Evolutionary conservation across 1,140 invertebrate genomes (phyloP).

Genomic region (Steinernema khuongi): DNA sequence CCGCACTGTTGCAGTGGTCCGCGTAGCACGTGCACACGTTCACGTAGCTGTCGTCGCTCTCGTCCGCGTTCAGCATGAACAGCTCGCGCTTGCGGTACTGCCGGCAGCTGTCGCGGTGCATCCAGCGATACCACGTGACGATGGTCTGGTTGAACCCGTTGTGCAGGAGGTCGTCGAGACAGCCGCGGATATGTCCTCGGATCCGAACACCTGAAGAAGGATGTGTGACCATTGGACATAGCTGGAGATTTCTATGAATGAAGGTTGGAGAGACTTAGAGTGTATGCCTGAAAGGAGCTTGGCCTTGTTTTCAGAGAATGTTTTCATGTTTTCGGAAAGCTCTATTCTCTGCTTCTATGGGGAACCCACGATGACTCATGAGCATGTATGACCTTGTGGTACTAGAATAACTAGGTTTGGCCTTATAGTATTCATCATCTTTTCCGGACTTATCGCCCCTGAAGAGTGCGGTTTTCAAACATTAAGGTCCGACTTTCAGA

Average conservation of each 20-base stretch:
- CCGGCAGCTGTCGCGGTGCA: conserved; percentile 34
- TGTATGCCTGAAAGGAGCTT: too few species aligned
- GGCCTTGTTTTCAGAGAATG: too few species aligned
- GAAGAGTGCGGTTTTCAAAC: too few species aligned
- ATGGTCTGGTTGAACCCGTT: conserved; percentile 41
- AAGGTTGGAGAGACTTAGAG: not conserved
- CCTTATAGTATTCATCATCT: too few species aligned
- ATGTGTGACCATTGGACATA: not conserved
- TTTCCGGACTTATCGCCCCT: too few species aligned
- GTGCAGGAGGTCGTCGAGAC: conserved; percentile 35
- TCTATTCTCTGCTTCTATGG: too few species aligned
- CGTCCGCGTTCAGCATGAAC: conserved; percentile 22
- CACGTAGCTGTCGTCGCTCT: conserved; percentile 21
- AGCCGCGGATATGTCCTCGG: conserved; percentile 38
- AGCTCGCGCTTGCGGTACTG: conserved; percentile 24
- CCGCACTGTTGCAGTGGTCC: conserved; percentile 25
- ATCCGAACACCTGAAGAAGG: conserved; percentile 32
- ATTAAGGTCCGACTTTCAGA: not conserved
- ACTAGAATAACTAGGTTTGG: too few species aligned
- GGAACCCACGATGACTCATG: too few species aligned
- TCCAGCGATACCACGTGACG: conserved; percentile 40
- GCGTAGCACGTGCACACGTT: conserved; percentile 30
- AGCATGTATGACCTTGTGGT: too few species aligned
- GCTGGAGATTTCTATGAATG: not conserved
- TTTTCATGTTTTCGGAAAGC: too few species aligned